phyloP scores from a whole-genome alignment of 2,113 vertebrate species.

The Muntiacus reevesi region DNA sequence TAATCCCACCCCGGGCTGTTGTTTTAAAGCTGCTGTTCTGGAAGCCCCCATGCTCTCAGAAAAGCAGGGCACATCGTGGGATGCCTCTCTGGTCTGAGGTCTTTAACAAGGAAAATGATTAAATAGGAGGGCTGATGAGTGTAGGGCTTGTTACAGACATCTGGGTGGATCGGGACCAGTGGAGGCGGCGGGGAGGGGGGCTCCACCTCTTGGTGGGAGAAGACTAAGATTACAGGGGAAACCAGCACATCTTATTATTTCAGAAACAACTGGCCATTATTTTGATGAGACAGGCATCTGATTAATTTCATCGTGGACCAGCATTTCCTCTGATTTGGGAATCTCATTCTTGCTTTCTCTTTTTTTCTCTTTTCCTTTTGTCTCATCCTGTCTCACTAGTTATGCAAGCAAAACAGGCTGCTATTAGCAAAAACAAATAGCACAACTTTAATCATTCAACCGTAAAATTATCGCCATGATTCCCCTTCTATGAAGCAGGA shows the following conservation, averaged over 20 bases:
- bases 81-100: fast-evolving
- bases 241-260: neutral
- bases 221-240: neutral
- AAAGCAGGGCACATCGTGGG: neutral
- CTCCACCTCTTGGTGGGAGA: neutral
- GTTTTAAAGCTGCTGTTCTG: no score
- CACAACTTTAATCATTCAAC: neutral
- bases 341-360: no score
- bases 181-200: fast-evolving
- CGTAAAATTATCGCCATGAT: neutral
- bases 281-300: neutral
- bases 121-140: neutral
- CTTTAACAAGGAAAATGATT: neutral
- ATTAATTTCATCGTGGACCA: neutral
- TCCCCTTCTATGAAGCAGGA: neutral
- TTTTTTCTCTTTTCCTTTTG: neutral
- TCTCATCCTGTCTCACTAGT: neutral
- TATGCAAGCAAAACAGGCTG: neutral
- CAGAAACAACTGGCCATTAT: neutral
- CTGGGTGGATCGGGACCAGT: fast-evolving
- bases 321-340: neutral
- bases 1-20: fast-evolving
- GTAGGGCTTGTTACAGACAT: neutral
- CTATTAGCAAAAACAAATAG: neutral
- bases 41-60: no score